Conservation (phyloP, 2,888 invertebrate species). For the Thecophora atra region DNA sequence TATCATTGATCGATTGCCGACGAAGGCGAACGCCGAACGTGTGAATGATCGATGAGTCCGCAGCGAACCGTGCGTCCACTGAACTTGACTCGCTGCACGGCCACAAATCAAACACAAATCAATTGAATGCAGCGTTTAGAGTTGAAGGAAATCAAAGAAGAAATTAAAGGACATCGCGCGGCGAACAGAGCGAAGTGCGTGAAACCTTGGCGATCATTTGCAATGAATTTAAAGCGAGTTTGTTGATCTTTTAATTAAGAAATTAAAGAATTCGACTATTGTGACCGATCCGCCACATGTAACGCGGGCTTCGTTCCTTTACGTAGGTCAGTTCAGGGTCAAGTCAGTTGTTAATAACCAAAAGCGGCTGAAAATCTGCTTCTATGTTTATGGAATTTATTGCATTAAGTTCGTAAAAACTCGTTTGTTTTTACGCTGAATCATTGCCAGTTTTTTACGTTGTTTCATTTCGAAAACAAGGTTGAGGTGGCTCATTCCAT, state of each 20-base stretch:
- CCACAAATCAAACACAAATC: conserved; percentile 5
- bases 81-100: conserved; percentile 7
- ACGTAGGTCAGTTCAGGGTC: too few species aligned
- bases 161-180: conserved; percentile 30
- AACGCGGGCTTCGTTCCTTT: too few species aligned
- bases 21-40: not conserved
- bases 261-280: too few species aligned
- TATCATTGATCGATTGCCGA: not conserved
- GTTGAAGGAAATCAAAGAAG: conserved; percentile 29
- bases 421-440: too few species aligned
- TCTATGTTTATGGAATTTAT: too few species aligned
- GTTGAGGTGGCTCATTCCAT: not conserved
- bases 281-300: too few species aligned
- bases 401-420: too few species aligned
- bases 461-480: too few species aligned
- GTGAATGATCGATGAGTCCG: too few species aligned
- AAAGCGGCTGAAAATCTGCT: too few species aligned
- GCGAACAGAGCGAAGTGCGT: not conserved
- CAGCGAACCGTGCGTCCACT: not conserved
- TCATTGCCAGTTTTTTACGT: too few species aligned
- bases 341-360: too few species aligned
- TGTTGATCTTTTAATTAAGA: not conserved
- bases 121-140: conserved; percentile 22
- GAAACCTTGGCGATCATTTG: not conserved
- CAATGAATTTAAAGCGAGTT: not conserved